Percentiles rank a stretch among this genome's conserved stretches.
Evolutionary conservation across 2,113 vertebrate species (phyloP).

Genomic region (Tamias sibiricus): DNA sequence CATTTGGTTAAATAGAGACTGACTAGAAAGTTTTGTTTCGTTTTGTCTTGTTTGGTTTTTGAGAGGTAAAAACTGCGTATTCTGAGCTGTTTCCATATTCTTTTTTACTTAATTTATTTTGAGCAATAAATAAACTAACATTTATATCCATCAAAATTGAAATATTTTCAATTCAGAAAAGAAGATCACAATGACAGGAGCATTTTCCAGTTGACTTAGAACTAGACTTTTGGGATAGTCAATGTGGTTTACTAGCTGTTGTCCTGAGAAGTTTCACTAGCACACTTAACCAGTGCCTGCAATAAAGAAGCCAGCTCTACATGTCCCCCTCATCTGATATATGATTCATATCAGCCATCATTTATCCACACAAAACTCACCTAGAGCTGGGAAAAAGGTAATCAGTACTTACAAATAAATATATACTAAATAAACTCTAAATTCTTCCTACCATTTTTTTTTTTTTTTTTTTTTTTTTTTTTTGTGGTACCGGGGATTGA

Average conservation of each 20-base stretch:
- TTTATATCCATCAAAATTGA: neutral
- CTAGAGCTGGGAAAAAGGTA: neutral
- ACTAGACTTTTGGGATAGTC: neutral
- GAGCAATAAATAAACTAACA: neutral
- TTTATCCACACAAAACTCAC: neutral
- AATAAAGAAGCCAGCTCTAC: neutral
- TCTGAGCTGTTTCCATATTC: neutral
- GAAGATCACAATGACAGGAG: neutral
- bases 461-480: too few relatives aligned
- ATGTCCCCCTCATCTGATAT: neutral
- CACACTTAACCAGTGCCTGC: neutral
- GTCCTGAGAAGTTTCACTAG: neutral
- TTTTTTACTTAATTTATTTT: neutral
- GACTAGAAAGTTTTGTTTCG: neutral
- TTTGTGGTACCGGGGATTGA: too few relatives aligned
- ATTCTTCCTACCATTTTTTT: neutral
- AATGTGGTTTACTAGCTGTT: neutral
- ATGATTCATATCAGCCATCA: neutral
- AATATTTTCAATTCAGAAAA: neutral
- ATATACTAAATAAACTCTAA: neutral
- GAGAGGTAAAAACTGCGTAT: neutral
- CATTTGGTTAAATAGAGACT: neutral
- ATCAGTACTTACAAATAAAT: neutral
- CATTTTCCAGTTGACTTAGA: neutral
- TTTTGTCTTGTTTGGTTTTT: too few relatives aligned